A percentile compares a stretch with the other conserved stretches of the same genome.
Conservation (phyloP, 2,113 vertebrate species). For the Natator depressus region DNA sequence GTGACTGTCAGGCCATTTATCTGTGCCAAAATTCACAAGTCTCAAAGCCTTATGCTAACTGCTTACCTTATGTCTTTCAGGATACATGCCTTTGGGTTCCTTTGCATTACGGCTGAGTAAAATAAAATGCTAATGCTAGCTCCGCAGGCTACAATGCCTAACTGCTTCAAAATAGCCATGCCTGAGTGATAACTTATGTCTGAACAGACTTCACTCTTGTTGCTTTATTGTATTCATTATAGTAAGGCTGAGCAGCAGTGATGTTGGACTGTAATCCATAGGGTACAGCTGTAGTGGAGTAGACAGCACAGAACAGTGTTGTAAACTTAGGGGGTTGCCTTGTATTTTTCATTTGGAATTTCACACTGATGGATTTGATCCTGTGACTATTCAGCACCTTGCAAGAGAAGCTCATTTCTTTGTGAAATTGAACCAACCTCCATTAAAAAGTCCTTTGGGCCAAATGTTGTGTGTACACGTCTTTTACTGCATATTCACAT, state of each 20-base stretch:
- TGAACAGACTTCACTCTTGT: background rate
- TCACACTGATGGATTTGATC: background rate
- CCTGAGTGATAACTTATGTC: background rate
- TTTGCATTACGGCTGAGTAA: too few relatives aligned
- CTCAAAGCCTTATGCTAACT: too few relatives aligned
- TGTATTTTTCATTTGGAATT: background rate
- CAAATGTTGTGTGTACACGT: background rate
- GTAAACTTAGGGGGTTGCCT: background rate
- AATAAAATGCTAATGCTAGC: too few relatives aligned
- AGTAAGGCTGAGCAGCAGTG: background rate
- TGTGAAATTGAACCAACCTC: background rate
- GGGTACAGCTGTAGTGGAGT: background rate
- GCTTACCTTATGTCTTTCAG: too few relatives aligned
- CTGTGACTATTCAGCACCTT: background rate
- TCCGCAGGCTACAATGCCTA: background rate
- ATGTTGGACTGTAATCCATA: background rate
- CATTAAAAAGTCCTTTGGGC: background rate
- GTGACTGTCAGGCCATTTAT: too few relatives aligned
- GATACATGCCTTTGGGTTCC: too few relatives aligned
- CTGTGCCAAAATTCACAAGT: too few relatives aligned
- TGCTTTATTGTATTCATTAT: background rate
- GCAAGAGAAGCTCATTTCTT: background rate
- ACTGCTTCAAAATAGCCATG: background rate
- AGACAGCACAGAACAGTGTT: background rate
- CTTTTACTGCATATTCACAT: background rate